Percentiles rank a stretch among this genome's conserved stretches.
Conservation (phyloP, 2,113 vertebrate genomes). For the Oxygymnocypris stewartii region DNA sequence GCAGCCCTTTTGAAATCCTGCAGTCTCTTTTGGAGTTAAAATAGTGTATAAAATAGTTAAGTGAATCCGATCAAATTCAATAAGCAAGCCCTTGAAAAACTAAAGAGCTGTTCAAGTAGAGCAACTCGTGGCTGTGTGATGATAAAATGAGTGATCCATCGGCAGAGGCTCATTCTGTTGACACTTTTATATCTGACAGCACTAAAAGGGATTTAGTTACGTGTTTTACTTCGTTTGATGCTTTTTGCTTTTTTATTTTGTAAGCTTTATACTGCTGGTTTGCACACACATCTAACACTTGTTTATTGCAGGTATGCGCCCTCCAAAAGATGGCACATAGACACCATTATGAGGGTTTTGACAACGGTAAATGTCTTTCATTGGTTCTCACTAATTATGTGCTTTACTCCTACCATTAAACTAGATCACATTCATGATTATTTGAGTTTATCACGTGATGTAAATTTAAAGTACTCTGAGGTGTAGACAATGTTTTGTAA, state of each 20-base stretch:
- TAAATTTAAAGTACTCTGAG: background rate
- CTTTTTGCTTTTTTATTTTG: background rate
- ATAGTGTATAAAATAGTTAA: background rate
- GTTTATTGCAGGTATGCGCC: constrained; percentile 86
- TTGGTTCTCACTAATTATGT: too few species aligned
- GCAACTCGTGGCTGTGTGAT: constrained; percentile 68
- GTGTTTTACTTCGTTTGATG: background rate
- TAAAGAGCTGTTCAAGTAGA: constrained; percentile 15
- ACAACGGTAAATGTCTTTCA: constrained; percentile 84
- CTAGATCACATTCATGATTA: background rate
- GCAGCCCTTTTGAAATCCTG: background rate
- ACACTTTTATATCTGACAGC: constrained; percentile 71
- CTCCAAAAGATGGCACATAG: constrained; percentile 99
- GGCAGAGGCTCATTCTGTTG: constrained; percentile 69
- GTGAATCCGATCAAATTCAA: background rate
- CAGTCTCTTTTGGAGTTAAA: background rate
- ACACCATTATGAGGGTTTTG: constrained; percentile 98
- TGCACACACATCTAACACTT: background rate
- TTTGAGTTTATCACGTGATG: background rate
- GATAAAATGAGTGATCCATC: constrained; percentile 78
- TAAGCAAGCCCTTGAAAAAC: background rate
- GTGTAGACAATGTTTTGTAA: background rate
- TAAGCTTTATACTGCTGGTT: background rate
- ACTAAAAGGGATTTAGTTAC: constrained; percentile 31
- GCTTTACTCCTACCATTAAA: background rate